These are phyloP conservation scores for Ciconia nigra DNA, from an alignment of 2,797 vertebrate genomes.

Conservation along the genomic window DNA sequence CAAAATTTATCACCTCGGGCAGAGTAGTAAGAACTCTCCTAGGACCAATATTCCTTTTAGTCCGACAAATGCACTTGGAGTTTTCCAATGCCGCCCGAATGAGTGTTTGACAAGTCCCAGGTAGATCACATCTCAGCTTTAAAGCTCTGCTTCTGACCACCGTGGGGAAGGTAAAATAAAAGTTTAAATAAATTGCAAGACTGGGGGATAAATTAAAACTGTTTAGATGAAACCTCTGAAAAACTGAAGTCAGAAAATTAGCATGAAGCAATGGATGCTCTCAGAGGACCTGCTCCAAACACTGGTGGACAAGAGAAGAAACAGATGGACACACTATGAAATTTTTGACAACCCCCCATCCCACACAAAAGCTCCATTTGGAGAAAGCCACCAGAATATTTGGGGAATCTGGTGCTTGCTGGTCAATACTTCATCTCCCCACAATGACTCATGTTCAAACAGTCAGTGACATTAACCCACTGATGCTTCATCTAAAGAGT, in stretches of 20 bases:
- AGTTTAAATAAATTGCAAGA: background rate
- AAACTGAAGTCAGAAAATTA: background rate
- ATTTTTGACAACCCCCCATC: fast-evolving
- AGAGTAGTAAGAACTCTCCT: background rate
- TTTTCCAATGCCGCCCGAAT: background rate
- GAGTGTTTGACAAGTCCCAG: background rate
- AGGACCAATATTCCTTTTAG: conserved; percentile 1
- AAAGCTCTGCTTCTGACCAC: background rate
- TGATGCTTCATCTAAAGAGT: background rate
- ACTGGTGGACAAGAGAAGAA: background rate
- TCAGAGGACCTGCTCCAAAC: background rate
- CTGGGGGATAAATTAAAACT: background rate
- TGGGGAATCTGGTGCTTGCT: background rate
- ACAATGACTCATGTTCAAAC: background rate
- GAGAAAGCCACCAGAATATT: background rate
- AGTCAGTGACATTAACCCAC: background rate
- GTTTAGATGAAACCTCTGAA: background rate
- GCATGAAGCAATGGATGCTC: background rate
- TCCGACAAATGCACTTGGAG: background rate
- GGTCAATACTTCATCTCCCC: background rate
- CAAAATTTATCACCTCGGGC: background rate
- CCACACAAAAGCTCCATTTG: background rate
- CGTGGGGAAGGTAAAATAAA: background rate
- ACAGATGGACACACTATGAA: background rate
- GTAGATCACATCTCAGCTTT: background rate